Evolutionary conservation across 2,113 vertebrate species (phyloP).

Genomic region (Hucho hucho): DNA sequence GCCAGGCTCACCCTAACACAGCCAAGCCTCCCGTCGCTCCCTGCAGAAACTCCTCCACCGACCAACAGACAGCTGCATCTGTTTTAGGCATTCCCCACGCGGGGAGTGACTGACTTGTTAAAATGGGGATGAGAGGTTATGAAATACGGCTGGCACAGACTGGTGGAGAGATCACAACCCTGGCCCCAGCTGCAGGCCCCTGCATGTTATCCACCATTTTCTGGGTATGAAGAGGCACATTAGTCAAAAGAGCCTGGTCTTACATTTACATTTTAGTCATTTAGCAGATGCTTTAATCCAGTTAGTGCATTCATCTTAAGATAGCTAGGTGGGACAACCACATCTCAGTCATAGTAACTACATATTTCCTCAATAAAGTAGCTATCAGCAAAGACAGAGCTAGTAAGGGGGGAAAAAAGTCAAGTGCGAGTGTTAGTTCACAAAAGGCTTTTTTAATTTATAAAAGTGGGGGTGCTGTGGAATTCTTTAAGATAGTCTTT

Average conservation of each 20-base stretch:
- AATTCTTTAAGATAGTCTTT: too few species aligned
- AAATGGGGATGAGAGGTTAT: slow-evolving; percentile 53
- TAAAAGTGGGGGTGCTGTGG: too few species aligned
- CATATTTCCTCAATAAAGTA: too few species aligned
- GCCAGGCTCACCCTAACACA: slow-evolving; percentile 1
- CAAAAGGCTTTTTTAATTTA: too few species aligned
- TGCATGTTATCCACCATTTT: slow-evolving; percentile 36
- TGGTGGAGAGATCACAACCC: slow-evolving; percentile 44
- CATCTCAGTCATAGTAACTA: too few species aligned
- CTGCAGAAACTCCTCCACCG: neutral
- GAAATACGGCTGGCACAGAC: slow-evolving; percentile 58
- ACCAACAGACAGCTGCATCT: slow-evolving; percentile 57
- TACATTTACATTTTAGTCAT: neutral
- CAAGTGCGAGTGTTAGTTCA: too few species aligned
- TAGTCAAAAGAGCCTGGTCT: slow-evolving; percentile 27
- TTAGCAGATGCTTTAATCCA: too few species aligned
- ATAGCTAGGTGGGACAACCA: too few species aligned
- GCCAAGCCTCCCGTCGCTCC: neutral
- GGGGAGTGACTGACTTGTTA: slow-evolving; percentile 55
- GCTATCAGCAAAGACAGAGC: too few species aligned
- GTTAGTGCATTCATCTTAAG: too few species aligned
- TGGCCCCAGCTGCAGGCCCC: slow-evolving; percentile 33
- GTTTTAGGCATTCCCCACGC: slow-evolving; percentile 63
- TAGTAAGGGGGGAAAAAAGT: too few species aligned
- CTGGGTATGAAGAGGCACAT: slow-evolving; percentile 27